Evolutionary conservation across 2,888 invertebrate genomes (phyloP).

Genomic region (Rhaphigaster nebulosa): DNA sequence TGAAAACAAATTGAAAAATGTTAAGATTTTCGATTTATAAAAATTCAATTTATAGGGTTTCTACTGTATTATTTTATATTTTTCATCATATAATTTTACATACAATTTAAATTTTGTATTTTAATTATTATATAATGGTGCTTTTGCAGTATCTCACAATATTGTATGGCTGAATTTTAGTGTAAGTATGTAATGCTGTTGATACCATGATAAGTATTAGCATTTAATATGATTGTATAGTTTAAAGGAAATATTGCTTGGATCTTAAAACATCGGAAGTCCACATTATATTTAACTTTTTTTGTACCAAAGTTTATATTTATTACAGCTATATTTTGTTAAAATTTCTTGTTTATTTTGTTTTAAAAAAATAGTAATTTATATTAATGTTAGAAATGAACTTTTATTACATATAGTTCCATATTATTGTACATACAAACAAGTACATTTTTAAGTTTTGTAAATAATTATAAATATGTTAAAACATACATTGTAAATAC

Average conservation of each 20-base stretch:
- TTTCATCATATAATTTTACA: background rate
- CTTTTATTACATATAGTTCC: constrained; percentile 21
- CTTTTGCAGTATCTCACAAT: constrained; percentile 34
- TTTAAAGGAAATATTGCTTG: background rate
- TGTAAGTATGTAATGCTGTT: constrained; percentile 11
- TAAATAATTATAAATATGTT: constrained; percentile 46
- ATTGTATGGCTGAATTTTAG: constrained; percentile 17
- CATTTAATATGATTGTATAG: background rate
- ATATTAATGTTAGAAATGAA: constrained; percentile 49
- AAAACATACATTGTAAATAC: constrained; percentile 45
- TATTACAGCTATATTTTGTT: constrained; percentile 47
- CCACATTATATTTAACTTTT: constrained; percentile 31
- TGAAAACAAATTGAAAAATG: background rate
- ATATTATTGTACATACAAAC: constrained; percentile 31
- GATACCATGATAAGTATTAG: constrained; percentile 29
- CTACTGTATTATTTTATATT: background rate
- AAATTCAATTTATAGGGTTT: background rate
- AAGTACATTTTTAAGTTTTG: constrained; percentile 35
- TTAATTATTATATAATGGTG: constrained; percentile 18
- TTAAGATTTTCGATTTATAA: background rate
- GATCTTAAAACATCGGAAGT: constrained; percentile 7
- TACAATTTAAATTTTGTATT: constrained; percentile 1
- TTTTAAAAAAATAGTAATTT: constrained; percentile 38
- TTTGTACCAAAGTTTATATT: constrained; percentile 50
- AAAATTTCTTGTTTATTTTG: constrained; percentile 44